Evolutionary conservation across 2,888 invertebrate genomes (phyloP), one percentile per base, ranked within the genome.

Genomic region (Polylopha cassiicola): DNA sequence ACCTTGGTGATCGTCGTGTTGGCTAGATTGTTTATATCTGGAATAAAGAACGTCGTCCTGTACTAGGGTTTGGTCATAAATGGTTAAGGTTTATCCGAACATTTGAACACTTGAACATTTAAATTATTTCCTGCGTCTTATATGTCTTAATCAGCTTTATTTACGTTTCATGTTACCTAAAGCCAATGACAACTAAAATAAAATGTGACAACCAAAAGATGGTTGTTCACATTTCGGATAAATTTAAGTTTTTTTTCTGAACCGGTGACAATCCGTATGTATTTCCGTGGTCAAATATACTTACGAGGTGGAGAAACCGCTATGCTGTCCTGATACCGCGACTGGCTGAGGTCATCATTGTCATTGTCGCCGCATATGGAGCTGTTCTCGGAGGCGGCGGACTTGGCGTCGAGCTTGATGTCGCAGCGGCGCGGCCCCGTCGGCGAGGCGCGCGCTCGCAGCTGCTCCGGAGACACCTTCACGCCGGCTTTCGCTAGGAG

Each of bases 401-500:
- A 89, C 58, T 94, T 92, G 16, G 93, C 88, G 61, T 95, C 94
- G 50, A 95, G 73, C 63, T 94, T 91, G 56, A 92, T 89, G 65
- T 93, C 93, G 4, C 91, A 91, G 27, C 92, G 87, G 7, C 92
- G 86, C 2, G 93, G 92, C 2, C 95, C 94, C 1, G 95, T 95
- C 1, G 95, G 95, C 0, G 95, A 95, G 0, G 95, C 94, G 15
- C 95, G 87, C 0, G 95, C 95, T 20, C 94, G 82, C 11, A 95
- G 73, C 65, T 95, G 95, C 9, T 95, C 94, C 0, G 95, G 90
- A 4, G 92, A 92, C 34, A 95, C 93, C 72, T 94, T 95, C 5
- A 95, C 94, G 5, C 95, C 95, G 0, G 95, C 95, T 72, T 95
- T 95, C 20, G 95, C 94, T 48, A 95, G 79, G 46, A 95, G 81